phyloP scores from a whole-genome alignment of 2,113 vertebrate genomes.

The Sclerurus mexicanus region DNA sequence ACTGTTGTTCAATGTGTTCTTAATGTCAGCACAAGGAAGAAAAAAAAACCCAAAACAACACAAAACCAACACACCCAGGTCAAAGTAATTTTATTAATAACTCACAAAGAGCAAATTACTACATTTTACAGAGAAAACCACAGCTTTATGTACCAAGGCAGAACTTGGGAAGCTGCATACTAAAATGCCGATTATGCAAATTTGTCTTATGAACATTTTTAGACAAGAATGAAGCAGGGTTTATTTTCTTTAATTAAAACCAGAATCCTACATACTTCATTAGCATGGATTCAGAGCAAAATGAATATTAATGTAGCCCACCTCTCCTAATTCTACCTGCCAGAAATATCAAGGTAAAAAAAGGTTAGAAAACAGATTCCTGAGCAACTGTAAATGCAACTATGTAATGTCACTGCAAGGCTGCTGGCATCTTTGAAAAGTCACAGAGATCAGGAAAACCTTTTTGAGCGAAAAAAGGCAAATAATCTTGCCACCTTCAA shows the following conservation, averaged over 20 bases:
- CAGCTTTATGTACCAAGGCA: neutral
- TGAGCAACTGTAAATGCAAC: neutral
- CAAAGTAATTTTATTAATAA: slow-evolving; percentile 40
- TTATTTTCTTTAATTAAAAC: slow-evolving; percentile 57
- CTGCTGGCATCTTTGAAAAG: neutral
- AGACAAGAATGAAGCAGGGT: slow-evolving; percentile 13
- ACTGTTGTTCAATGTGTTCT: neutral
- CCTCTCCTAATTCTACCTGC: slow-evolving; percentile 17
- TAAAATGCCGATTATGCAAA: slow-evolving; percentile 29
- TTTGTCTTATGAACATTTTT: slow-evolving; percentile 25
- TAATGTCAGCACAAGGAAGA: neutral
- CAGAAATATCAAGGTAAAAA: slow-evolving; percentile 1
- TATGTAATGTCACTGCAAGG: neutral
- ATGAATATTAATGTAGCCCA: slow-evolving; percentile 51
- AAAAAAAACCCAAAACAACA: neutral
- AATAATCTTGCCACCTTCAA: neutral
- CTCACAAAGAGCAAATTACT: neutral
- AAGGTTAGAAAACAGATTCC: slow-evolving; percentile 24
- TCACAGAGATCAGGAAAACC: neutral
- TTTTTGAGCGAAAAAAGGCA: neutral
- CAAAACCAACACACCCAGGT: neutral
- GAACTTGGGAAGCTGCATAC: neutral
- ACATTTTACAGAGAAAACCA: neutral
- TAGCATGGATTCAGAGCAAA: slow-evolving; percentile 40
- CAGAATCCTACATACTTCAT: slow-evolving; percentile 26